phyloP scores from a whole-genome alignment of 2,888 invertebrate genomes.

The Pachydiplax longipennis region DNA sequence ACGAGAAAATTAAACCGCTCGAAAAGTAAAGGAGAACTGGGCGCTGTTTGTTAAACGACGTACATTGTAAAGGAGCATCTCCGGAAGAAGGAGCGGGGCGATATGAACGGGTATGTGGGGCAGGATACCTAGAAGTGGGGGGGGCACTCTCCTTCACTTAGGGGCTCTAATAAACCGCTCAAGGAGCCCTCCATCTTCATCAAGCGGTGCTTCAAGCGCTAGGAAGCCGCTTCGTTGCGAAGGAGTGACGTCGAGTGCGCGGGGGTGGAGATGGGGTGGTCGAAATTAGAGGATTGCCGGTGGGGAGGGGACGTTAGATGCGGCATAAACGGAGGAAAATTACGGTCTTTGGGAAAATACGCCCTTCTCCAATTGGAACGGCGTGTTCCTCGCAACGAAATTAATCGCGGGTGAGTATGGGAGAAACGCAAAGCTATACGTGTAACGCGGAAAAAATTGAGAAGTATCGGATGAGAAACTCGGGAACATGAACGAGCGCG shows the following conservation, averaged over 20 bases:
- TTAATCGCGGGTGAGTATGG: background rate
- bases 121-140: background rate
- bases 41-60: background rate
- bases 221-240: constrained; percentile 34
- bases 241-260: constrained; percentile 9
- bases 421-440: background rate
- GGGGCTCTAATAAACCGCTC: constrained; percentile 36
- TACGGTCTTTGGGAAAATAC: background rate
- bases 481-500: background rate
- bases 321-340: background rate
- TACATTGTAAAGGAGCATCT: background rate
- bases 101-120: background rate
- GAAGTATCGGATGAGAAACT: background rate
- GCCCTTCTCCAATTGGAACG: background rate
- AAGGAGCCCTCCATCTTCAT: constrained; percentile 30
- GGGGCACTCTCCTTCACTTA: background rate
- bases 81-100: background rate
- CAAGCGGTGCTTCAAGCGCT: constrained; percentile 31
- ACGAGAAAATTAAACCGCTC: background rate
- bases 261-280: background rate
- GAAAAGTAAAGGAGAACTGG: background rate
- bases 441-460: background rate
- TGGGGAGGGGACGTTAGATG: too few species aligned
- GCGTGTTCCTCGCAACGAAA: background rate
- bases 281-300: background rate